These are phyloP conservation scores for Hepsetus odoe DNA, from an alignment of 2,113 vertebrate species.

Conservation along the genomic window DNA sequence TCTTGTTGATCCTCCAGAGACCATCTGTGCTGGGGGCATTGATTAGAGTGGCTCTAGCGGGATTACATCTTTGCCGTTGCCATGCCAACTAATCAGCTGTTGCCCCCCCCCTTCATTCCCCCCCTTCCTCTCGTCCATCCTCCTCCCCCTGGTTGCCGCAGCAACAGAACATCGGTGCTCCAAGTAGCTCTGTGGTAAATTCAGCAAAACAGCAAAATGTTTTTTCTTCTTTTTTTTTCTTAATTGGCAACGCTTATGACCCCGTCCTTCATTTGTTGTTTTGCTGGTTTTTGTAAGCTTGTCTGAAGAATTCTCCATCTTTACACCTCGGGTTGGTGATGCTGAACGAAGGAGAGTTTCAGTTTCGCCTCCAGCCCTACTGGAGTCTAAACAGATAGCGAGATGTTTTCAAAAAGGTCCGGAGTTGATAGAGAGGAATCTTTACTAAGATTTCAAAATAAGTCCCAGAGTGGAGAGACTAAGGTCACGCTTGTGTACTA, in stretches of 20 bases:
- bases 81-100: constrained; percentile 99
- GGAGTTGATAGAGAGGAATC: background rate
- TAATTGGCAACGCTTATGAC: constrained; percentile 93
- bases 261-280: constrained; percentile 64
- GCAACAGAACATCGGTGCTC: constrained; percentile 96
- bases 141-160: constrained; percentile 84
- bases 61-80: constrained; percentile 99
- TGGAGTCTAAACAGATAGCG: constrained; percentile 15
- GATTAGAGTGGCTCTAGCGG: constrained; percentile 99
- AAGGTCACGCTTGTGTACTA: too few relatives aligned
- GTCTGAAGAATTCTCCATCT: background rate
- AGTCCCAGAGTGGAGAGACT: too few relatives aligned
- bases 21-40: constrained; percentile 99
- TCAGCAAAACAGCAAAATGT: constrained; percentile 80
- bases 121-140: constrained; percentile 51
- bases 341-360: background rate
- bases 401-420: background rate
- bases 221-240: constrained; percentile 77
- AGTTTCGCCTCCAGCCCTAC: background rate
- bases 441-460: background rate
- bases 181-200: constrained; percentile 79
- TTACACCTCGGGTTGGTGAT: background rate
- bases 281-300: constrained; percentile 20
- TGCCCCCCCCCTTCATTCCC: constrained; percentile 55
- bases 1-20: constrained; percentile 99